Conservation (phyloP, 2,888 invertebrate species). For the Nomada flava region DNA sequence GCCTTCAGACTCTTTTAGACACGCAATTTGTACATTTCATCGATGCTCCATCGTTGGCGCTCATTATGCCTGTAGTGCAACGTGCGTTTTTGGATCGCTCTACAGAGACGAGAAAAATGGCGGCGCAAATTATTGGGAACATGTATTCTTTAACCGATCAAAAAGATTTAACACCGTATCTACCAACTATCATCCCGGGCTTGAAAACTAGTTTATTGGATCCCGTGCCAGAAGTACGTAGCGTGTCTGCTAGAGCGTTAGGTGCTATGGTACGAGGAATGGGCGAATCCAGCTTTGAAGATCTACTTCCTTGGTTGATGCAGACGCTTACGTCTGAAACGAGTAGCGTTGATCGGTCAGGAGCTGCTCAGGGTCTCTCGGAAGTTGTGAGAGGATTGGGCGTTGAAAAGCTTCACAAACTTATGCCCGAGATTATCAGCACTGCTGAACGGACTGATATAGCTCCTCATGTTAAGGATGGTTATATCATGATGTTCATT, state of each 20-base stretch:
- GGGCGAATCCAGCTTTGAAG: conserved; percentile 98
- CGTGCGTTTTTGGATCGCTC: conserved; percentile 98
- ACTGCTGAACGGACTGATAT: conserved; percentile 97
- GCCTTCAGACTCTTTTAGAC: conserved; percentile 96
- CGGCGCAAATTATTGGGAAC: conserved; percentile 99
- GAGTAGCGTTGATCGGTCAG: conserved; percentile 97
- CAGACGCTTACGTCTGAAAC: conserved; percentile 97
- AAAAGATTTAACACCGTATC: conserved; percentile 98
- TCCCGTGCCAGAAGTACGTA: conserved; percentile 98
- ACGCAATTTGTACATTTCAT: conserved; percentile 99
- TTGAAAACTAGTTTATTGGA: conserved; percentile 97
- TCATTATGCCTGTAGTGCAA: conserved; percentile 99
- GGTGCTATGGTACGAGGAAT: conserved; percentile 99
- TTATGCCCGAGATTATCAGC: conserved; percentile 98
- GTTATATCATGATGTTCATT: conserved; percentile 99
- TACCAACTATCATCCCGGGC: conserved; percentile 98
- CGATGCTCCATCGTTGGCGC: conserved; percentile 98
- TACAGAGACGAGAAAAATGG: conserved; percentile 99
- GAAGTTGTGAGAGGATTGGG: conserved; percentile 99
- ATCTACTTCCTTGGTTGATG: conserved; percentile 99
- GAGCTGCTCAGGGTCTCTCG: conserved; percentile 98
- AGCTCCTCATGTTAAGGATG: conserved; percentile 98
- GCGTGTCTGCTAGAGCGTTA: conserved; percentile 97
- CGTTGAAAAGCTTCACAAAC: conserved; percentile 95
- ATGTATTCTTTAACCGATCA: conserved; percentile 99